Conservation (phyloP, 2,888 invertebrate species). For the Ectemnius continuus region DNA sequence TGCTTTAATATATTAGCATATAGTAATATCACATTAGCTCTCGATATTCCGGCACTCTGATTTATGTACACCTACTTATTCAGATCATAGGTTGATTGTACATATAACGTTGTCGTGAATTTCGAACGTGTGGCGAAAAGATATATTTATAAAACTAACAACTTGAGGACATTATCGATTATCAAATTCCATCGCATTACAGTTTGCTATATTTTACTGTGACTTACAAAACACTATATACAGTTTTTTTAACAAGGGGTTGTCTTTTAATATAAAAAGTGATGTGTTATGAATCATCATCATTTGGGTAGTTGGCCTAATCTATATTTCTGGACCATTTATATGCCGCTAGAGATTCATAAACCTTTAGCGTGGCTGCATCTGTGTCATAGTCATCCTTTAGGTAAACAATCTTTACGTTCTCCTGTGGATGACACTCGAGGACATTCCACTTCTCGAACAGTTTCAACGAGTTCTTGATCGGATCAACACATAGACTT, state of each 20-base stretch:
- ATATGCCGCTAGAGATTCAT: slow-evolving; percentile 69
- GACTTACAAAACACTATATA: slow-evolving; percentile 44
- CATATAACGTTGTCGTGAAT: slow-evolving; percentile 12
- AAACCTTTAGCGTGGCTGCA: slow-evolving; percentile 64
- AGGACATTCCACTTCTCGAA: slow-evolving; percentile 90
- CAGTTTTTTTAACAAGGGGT: slow-evolving; percentile 26
- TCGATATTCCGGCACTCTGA: slow-evolving; percentile 33
- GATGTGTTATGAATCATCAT: slow-evolving; percentile 17
- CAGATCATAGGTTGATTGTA: slow-evolving; percentile 33
- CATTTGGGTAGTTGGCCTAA: slow-evolving; percentile 42
- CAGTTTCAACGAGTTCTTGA: slow-evolving; percentile 90
- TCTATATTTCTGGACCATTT: slow-evolving; percentile 72
- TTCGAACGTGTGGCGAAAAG: background rate
- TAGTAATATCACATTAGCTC: slow-evolving; percentile 48
- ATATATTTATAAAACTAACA: too few relatives aligned
- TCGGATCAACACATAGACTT: slow-evolving; percentile 91
- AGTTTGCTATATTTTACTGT: slow-evolving; percentile 10
- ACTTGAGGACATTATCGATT: too few relatives aligned
- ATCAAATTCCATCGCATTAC: background rate
- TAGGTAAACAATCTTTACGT: slow-evolving; percentile 71
- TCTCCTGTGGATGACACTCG: slow-evolving; percentile 79
- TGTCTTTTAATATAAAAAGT: slow-evolving; percentile 35
- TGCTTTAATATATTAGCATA: slow-evolving; percentile 28
- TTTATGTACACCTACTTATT: slow-evolving; percentile 28
- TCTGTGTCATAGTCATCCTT: slow-evolving; percentile 71